Percentiles rank a stretch among this genome's conserved stretches.
These are phyloP conservation scores for Bufo gargarizans DNA, from an alignment of 2,113 vertebrate genomes.

Conservation along the genomic window DNA sequence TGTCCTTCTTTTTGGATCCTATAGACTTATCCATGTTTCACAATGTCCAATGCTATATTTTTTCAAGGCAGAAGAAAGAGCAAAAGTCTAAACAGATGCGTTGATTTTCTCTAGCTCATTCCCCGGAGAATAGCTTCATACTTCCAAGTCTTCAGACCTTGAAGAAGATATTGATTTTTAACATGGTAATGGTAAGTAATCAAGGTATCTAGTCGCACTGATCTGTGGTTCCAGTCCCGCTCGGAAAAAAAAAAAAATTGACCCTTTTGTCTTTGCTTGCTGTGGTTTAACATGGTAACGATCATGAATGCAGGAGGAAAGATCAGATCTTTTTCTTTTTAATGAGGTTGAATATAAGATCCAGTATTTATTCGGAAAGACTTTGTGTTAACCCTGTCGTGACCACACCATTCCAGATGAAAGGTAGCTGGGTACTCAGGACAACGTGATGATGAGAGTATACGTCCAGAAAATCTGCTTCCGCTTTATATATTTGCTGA, in stretches of 20 bases:
- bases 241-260: slow-evolving; percentile 13
- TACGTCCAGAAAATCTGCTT: not conserved
- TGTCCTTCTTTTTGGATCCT: not conserved
- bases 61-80: not conserved
- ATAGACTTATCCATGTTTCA: not conserved
- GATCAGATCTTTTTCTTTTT: not conserved
- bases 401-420: not conserved
- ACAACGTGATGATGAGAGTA: no score
- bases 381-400: not conserved
- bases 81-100: slow-evolving; percentile 32
- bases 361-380: no score
- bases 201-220: slow-evolving; percentile 41
- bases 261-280: slow-evolving; percentile 29
- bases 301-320: not conserved
- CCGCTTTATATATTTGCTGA: not conserved
- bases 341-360: not conserved
- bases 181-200: slow-evolving; percentile 46
- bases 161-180: slow-evolving; percentile 52
- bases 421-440: not conserved
- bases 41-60: slow-evolving; percentile 2
- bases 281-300: slow-evolving; percentile 1
- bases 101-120: slow-evolving; percentile 36
- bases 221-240: slow-evolving; percentile 18
- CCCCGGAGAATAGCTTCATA: slow-evolving; percentile 38
- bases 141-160: slow-evolving; percentile 52